phyloP scores from a whole-genome alignment of 2,888 invertebrate genomes.

The Baccha elongata region DNA sequence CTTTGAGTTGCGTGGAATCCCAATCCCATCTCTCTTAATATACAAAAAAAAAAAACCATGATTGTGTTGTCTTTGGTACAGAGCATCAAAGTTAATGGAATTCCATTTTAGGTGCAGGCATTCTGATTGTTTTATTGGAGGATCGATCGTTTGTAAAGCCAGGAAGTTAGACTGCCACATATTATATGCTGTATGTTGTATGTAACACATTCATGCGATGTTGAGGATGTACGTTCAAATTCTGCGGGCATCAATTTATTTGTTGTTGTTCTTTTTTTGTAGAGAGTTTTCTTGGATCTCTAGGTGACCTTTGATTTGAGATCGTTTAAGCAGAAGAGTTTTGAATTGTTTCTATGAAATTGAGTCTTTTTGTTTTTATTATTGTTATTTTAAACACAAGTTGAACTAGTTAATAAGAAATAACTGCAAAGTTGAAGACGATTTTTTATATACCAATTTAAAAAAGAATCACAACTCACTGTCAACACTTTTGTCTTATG shows the following conservation, averaged over 20 bases:
- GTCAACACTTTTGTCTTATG: no score
- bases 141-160: constrained; percentile 57
- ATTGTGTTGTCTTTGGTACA: constrained; percentile 63
- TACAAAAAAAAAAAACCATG: constrained; percentile 33
- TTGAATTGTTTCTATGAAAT: constrained; percentile 28
- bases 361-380: background rate
- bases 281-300: constrained; percentile 14
- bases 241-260: constrained; percentile 57
- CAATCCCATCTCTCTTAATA: constrained; percentile 24
- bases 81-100: constrained; percentile 61
- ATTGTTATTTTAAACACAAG: background rate
- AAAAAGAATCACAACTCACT: no score
- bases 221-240: background rate
- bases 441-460: no score
- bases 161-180: constrained; percentile 55
- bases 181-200: background rate
- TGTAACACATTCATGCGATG: constrained; percentile 19
- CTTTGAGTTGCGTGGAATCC: constrained; percentile 55
- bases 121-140: constrained; percentile 68
- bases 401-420: background rate
- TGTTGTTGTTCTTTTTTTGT: background rate
- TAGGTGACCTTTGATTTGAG: constrained; percentile 57
- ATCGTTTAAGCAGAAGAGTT: constrained; percentile 8
- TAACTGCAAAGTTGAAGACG: no score
- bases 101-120: constrained; percentile 71